These are phyloP conservation scores for Anser cygnoides DNA, from an alignment of 2,113 vertebrate genomes.

Conservation along the genomic window DNA sequence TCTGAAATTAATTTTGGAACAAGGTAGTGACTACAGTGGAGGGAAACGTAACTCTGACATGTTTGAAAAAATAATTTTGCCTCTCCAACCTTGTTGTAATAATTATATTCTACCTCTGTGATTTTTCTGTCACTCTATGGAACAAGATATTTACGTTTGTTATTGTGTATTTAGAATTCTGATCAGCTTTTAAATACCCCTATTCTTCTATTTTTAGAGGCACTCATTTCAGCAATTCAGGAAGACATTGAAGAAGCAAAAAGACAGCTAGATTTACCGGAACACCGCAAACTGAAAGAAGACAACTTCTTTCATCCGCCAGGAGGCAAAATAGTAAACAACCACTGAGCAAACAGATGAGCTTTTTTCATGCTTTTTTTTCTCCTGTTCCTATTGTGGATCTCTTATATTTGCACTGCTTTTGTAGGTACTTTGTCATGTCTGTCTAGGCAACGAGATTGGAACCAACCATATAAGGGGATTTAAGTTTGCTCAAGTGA, in stretches of 20 bases:
- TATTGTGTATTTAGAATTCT: neutral
- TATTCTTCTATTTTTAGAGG: constrained; percentile 74
- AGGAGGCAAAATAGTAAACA: constrained; percentile 81
- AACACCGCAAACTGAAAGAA: constrained; percentile 86
- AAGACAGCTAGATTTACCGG: constrained; percentile 83
- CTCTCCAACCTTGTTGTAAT: neutral
- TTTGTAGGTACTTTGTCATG: neutral
- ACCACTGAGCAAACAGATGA: constrained; percentile 72
- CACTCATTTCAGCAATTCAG: constrained; percentile 87
- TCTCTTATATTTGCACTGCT: neutral
- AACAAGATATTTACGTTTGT: neutral
- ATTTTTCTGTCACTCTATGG: neutral
- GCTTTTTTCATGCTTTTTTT: neutral
- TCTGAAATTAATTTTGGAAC: neutral
- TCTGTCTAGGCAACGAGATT: neutral
- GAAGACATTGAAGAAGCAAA: constrained; percentile 88
- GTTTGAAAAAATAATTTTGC: neutral
- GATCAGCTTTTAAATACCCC: neutral
- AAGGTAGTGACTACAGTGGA: neutral
- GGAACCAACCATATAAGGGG: neutral
- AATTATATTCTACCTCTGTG: neutral
- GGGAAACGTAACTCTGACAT: neutral
- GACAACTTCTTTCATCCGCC: constrained; percentile 87
- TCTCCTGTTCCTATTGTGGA: neutral
- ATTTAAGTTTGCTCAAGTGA: neutral